Conservation (phyloP, 2,888 invertebrate species). For the Mactromeris polynyma region DNA sequence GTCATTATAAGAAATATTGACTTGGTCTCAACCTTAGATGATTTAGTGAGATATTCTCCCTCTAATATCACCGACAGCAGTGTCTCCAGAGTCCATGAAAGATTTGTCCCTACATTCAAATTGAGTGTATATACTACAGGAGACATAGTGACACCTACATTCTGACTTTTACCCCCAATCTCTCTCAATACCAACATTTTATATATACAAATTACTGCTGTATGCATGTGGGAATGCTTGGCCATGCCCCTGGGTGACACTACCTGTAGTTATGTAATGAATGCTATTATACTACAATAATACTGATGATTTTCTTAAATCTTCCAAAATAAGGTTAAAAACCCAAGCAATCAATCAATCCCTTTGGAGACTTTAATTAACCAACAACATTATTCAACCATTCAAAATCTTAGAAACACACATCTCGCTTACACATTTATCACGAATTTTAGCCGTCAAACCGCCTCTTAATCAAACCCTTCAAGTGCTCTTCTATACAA, state of each 20-base stretch:
- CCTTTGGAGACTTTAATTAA: background rate
- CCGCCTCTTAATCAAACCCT: conserved; percentile 4
- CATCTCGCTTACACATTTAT: background rate
- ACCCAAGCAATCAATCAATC: background rate
- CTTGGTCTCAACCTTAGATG: too few relatives aligned
- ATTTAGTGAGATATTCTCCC: too few relatives aligned
- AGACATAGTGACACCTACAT: too few relatives aligned
- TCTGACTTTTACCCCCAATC: too few relatives aligned
- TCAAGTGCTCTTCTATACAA: conserved; percentile 13
- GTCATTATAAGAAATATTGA: too few relatives aligned
- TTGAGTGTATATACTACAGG: too few relatives aligned
- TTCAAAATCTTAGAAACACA: background rate
- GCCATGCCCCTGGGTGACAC: background rate
- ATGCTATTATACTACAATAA: background rate
- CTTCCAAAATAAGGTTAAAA: background rate
- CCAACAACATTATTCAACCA: background rate
- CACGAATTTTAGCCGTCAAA: background rate
- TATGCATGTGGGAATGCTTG: too few relatives aligned
- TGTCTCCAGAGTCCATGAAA: too few relatives aligned
- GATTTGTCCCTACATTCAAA: too few relatives aligned
- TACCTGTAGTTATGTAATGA: background rate
- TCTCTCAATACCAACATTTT: too few relatives aligned
- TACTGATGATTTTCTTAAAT: background rate
- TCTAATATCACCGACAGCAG: too few relatives aligned
- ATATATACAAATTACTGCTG: too few relatives aligned